Evolutionary conservation across 2,888 invertebrate genomes (phyloP), one percentile per base, ranked within the genome.

Genomic region (Lissocephala sabroskyi): DNA sequence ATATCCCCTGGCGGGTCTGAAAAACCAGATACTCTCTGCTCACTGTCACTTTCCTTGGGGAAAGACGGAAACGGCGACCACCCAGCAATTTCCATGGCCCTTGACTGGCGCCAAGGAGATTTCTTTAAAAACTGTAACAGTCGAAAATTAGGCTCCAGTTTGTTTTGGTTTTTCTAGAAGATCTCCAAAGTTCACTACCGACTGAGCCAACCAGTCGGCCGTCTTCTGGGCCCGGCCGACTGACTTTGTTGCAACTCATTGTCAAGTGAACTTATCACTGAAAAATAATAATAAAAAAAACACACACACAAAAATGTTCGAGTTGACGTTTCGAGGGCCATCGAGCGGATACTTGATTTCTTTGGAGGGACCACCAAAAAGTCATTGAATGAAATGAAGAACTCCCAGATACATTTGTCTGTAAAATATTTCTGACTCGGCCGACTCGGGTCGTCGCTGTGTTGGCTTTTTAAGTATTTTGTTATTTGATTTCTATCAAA

Each of bases 321-420:
- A 74, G 73, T 74, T 74, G 73, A 75, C 76, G 76, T 75, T 74
- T 78, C 60, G 62, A 78, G 78, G 65, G 74, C 62, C 77, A 75
- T 76, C 61, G 63, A 63, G 76, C 65, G 49, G 79, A 63, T 79
- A 66, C 79, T 75, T 66, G 79, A 78, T 75, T 74, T 75, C 73
- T 73, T 76, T 74, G 59, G 73, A 74, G 75, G 71, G 71, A 73
- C 71, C 71, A 73, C 71, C 71, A 73, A 71, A 60, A 75, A 73
- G 71, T 73, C 75, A 71, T 73, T 73, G 67, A 73, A 75, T 75
- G 75, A 71, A 71, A 74, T 70, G 70, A 70, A 74, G 74, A 70
- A 68, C 65, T 44, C 54, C 53, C 48, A 59, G 63, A 59, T 65
- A 65, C 52, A 54, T 62, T 59, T 63, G 56, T 41, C 49, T 57